Evolutionary conservation across 2,888 invertebrate species (phyloP).

Genomic region (Oxystoma pomonae): DNA sequence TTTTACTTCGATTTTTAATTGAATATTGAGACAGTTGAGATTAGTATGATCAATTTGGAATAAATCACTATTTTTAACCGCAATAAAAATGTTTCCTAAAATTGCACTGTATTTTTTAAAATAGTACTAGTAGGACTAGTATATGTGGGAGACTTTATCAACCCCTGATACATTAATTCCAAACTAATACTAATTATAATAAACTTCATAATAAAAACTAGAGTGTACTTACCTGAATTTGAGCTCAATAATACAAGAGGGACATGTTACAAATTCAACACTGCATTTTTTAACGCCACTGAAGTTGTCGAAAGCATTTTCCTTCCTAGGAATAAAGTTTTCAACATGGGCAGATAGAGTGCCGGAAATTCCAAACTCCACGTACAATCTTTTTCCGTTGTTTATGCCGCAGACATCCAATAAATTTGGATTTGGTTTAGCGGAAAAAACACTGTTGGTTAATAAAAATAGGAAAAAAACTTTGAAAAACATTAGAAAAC

Average conservation of each 20-base stretch:
- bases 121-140: too few species aligned
- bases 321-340: conserved; percentile 21
- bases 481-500: background rate
- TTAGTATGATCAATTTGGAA: too few species aligned
- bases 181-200: too few species aligned
- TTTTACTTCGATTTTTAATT: too few species aligned
- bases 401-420: conserved; percentile 28
- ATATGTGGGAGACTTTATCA: too few species aligned
- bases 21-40: too few species aligned
- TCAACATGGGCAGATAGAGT: conserved; percentile 41
- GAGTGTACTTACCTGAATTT: conserved; percentile 50
- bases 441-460: background rate
- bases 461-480: background rate
- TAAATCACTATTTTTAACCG: too few species aligned
- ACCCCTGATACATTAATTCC: too few species aligned
- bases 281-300: conserved; percentile 50
- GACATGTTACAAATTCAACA: conserved; percentile 65
- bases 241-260: conserved; percentile 60
- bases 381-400: conserved; percentile 36
- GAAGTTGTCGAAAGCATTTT: background rate
- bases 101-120: too few species aligned
- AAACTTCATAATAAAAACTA: too few species aligned
- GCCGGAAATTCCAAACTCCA: conserved; percentile 45
- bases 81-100: too few species aligned
- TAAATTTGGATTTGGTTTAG: background rate